Evolutionary conservation across 2,113 vertebrate genomes (phyloP), one percentile per base, ranked within the genome.

Genomic region (Pteronura brasiliensis): DNA sequence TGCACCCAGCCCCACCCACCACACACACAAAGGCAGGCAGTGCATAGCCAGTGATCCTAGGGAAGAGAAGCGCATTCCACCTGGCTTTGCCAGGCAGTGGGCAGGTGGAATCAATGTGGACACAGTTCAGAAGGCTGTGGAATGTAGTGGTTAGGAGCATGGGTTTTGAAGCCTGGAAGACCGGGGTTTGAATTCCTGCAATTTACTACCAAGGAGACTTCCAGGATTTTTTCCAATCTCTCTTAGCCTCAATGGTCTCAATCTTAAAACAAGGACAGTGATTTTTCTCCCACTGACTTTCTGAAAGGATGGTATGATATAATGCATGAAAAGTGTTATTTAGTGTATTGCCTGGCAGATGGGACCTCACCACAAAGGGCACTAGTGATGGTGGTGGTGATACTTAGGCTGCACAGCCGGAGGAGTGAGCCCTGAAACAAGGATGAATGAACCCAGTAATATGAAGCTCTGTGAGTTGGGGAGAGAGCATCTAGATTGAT

Each of bases 81-180:
- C 7, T 25, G 20, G 44, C 39, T 4, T 36, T 72, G 18, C 21
- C 20, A 13, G 29, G 69, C n/a, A 96, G 8, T 6, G 21, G 7
- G 1, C 1, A n/a, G 1, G 1, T 23, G 2, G 4, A 31, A 44
- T 27, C 49, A 4, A 57, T 7, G 11, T 14, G 23, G 7, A 23
- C 17, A 20, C 6, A 25, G 20, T 44, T 42, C 8, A 31, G 23
- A 11, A 52, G 29, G 15, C 15, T 34, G 31, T 61, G 34, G 3
- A 23, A 36, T 23, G 13, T 17, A 31, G 8, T 88, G 34, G 7
- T 57, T 55, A 83, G 85, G 4, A 91, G 2, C n/a, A 8, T 39
- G 20, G 13, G 1, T 69, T 87, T 23, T 79, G 27, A 96, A 89
- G n/a, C 6, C n/a, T 83, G 42, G 85, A 44, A 72, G 3, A 77